Evolutionary conservation across 2,888 invertebrate genomes (phyloP), one percentile per base, ranked within the genome.

Genomic region (Graphium colonna): DNA sequence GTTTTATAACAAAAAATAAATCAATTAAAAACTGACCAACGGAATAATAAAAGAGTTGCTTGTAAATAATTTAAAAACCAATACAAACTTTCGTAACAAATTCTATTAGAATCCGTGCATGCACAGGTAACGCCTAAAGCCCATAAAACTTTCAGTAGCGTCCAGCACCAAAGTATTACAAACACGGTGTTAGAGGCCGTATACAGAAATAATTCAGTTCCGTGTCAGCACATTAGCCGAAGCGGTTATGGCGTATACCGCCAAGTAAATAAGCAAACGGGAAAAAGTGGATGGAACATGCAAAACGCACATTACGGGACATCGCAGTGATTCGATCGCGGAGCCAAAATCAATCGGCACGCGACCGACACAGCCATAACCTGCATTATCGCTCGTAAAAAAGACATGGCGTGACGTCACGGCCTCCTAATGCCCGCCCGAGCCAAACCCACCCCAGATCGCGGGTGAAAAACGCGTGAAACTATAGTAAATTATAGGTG

Each of bases 261-360:
- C 38, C 12, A 40, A 42, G 41, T 46, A 52, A 52, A 52, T 52
- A 46, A 39, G n/a, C 21, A 33, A 41, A 18, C 45, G 43, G 39
- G 41, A 42, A 75, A 69, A 71, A 73, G 74, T 75, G 75, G 65
- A 75, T 71, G 65, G 60, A 73, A 68, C 87, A 88, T 86, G 88
- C 88, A 74, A 88, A 79, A 76, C 75, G 67, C 69, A 79, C 82
- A 87, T 86, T 86, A 85, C 82, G 76, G 78, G 82, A 83, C 84
- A 85, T 80, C 75, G 73, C 75, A 60, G 78, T 82, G 82, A 87
- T 87, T 85, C 83, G 86, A 84, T 85, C 83, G 79, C 73, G 68
- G 80, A 85, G 83, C 85, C 81, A 86, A 83, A 88, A 89, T 88
- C 89, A 88, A 89, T 88, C 87, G 85, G 77, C 89, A 87, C 87